Evolutionary conservation across 2,797 vertebrate genomes (phyloP), one percentile per base, ranked within the genome.

Genomic region (Sebastes taczanowskii): DNA sequence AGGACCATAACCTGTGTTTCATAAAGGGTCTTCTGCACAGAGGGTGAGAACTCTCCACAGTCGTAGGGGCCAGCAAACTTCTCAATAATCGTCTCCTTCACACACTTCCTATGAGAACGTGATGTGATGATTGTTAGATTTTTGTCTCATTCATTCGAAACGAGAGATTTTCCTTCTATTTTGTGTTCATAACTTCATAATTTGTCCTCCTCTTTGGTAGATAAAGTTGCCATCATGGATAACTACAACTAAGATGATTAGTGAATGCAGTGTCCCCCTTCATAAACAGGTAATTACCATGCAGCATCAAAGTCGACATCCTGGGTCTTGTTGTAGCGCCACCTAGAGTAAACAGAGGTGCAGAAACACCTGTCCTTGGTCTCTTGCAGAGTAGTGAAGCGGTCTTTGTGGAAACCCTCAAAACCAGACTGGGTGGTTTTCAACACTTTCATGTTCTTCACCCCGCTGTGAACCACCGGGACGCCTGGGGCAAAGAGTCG

Each of bases 401-500:
- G 96, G 73, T 98, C 97, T 83, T 90, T 95, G 34, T 94, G 85
- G 88, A 99, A 99, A 8, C 97, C 97, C 88, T 96, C 96, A 75
- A 99, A 99, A 76, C 98, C 98, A 52, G 98, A 99, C 92, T 98
- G 96, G 1, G 98, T 99, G 9, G 98, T 98, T 94, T 99, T 99
- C 89, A 99, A 94, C 69, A 99, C 91, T 72, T 96, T 97, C 93
- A 99, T 96, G 85, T 97, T 95, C 90, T 96, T 97, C 72, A 99
- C 87, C 81, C 99, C 99, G 66, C 97, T 95, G 92, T 96, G 95
- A 89, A 99, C 67, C 75, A 97, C 91, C 1, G 98, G 96, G 67
- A 81, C 63, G 64, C 93, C 98, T 99, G 69, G 3, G 32, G 7
- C 13, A 66, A 38, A 53, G 35, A 66, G 74, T 16, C 7, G 22